Evolutionary conservation across 2,888 invertebrate genomes (phyloP).

Genomic region (Escarpia spicata): DNA sequence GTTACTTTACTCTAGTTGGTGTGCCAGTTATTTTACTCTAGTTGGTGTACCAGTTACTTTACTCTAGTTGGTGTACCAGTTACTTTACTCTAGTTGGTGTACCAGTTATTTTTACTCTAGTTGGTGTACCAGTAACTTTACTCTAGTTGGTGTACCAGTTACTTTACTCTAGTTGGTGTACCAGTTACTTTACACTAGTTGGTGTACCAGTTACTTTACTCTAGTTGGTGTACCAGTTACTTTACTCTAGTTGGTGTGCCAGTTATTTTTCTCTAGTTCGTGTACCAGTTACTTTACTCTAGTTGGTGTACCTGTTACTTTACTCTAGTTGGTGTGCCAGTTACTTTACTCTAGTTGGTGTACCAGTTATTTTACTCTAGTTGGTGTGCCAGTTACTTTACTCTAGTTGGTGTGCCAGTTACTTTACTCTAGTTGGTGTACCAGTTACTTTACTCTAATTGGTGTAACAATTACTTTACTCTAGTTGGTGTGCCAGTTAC

Average conservation of each 20-base stretch:
- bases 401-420: neutral
- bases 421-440: neutral
- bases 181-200: neutral
- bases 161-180: neutral
- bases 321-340: neutral
- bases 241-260: neutral
- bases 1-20: no score
- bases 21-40: no score
- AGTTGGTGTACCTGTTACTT: neutral
- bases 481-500: neutral
- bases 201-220: neutral
- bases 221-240: neutral
- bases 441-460: neutral
- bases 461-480: neutral
- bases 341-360: neutral
- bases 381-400: neutral
- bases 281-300: neutral
- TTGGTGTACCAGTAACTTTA: neutral
- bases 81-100: no score
- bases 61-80: no score
- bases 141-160: neutral
- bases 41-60: no score
- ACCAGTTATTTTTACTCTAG: neutral
- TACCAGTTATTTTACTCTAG: neutral
- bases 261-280: neutral